These are phyloP conservation scores for Carcina quercana DNA, from an alignment of 2,888 invertebrate species.

Conservation along the genomic window DNA sequence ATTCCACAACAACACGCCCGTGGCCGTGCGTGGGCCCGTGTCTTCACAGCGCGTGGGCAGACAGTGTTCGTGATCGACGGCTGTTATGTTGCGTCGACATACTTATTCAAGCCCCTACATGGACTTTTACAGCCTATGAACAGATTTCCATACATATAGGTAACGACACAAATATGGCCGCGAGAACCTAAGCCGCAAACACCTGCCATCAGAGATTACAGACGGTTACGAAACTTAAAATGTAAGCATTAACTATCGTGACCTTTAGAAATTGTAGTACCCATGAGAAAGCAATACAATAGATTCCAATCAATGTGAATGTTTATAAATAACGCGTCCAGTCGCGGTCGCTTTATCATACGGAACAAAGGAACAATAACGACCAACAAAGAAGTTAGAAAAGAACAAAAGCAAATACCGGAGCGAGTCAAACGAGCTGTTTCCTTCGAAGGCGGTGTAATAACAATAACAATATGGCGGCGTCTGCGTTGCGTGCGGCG, in stretches of 20 bases:
- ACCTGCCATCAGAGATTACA: conserved; percentile 19
- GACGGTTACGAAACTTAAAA: conserved; percentile 1
- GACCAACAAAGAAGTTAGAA: conserved; percentile 59
- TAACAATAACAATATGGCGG: conserved; percentile 58
- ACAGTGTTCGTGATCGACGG: conserved; percentile 35
- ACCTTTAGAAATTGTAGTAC: conserved; percentile 27
- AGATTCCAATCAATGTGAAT: conserved; percentile 43
- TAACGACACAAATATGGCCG: conserved; percentile 23
- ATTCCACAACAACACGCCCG: conserved; percentile 49
- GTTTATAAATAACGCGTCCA: conserved; percentile 54
- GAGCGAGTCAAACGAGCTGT: conserved; percentile 46
- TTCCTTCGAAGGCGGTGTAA: conserved; percentile 52
- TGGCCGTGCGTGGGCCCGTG: conserved; percentile 55
- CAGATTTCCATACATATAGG: conserved; percentile 11
- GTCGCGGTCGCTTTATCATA: conserved; percentile 41
- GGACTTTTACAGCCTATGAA: conserved; percentile 39
- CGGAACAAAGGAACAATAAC: conserved; percentile 61
- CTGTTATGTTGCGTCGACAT: conserved; percentile 41
- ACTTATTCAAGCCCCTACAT: conserved; percentile 41
- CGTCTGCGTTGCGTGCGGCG: conserved; percentile 36
- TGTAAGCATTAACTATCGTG: conserved; percentile 9
- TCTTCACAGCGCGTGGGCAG: conserved; percentile 23
- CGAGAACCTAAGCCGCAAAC: conserved; percentile 16
- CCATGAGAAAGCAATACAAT: conserved; percentile 35
- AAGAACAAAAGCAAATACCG: conserved; percentile 59